Percentiles rank a stretch among this genome's conserved stretches.
These are phyloP conservation scores for Pemphigus obesinymphae DNA, from an alignment of 1,140 invertebrate species.

Conservation along the genomic window DNA sequence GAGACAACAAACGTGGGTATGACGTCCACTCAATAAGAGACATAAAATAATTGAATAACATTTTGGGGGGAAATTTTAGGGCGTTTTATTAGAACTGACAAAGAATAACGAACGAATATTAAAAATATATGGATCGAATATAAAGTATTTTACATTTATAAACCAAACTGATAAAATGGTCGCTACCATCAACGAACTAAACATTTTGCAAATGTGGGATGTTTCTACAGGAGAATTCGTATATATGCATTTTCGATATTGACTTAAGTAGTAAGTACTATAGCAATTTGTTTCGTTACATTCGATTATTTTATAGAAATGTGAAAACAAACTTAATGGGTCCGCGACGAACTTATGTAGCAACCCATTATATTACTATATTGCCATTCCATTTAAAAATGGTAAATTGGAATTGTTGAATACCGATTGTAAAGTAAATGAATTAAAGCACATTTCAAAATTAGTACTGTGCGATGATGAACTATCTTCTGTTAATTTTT, in stretches of 20 bases:
- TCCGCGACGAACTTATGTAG: background rate
- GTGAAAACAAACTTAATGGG: background rate
- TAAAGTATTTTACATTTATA: background rate
- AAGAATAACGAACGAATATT: background rate
- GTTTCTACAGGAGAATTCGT: background rate
- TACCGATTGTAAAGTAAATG: background rate
- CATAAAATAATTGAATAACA: too few relatives aligned
- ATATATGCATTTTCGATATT: background rate
- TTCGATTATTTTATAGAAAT: background rate
- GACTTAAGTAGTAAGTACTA: background rate
- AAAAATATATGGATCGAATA: slow-evolving; percentile 1
- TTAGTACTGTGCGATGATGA: slow-evolving; percentile 10
- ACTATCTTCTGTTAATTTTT: background rate
- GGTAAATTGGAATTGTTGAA: slow-evolving; percentile 5
- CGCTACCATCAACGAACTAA: background rate
- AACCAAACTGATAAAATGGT: background rate
- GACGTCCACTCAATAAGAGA: too few relatives aligned
- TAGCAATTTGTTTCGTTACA: background rate
- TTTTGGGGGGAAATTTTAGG: too few relatives aligned
- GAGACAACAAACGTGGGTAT: too few relatives aligned
- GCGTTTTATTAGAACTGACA: background rate
- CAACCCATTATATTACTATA: background rate
- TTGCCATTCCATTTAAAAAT: background rate
- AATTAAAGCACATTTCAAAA: background rate
- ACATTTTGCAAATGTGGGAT: slow-evolving; percentile 5